These are phyloP conservation scores for Festucalex cinctus DNA, from an alignment of 2,113 vertebrate genomes.

Conservation along the genomic window DNA sequence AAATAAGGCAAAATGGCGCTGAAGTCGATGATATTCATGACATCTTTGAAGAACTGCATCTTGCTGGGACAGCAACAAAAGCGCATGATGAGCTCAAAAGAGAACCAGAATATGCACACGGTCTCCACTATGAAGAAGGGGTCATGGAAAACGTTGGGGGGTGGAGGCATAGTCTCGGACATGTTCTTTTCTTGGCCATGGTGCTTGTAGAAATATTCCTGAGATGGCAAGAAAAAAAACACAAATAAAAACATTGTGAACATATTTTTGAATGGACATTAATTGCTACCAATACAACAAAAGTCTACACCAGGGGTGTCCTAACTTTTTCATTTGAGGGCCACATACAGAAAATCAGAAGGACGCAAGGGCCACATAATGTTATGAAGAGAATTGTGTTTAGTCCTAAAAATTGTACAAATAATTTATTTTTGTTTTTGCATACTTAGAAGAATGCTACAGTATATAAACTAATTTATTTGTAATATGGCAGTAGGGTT, in stretches of 20 bases:
- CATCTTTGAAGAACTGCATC: conserved; percentile 78
- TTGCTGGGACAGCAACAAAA: conserved; percentile 80
- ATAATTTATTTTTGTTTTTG: too few relatives aligned
- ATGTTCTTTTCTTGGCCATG: conserved; percentile 49
- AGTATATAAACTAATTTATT: too few relatives aligned
- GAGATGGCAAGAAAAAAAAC: conserved; percentile 15
- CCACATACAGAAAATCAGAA: too few relatives aligned
- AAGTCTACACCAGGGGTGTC: too few relatives aligned
- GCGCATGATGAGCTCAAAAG: conserved; percentile 82
- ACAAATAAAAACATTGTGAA: conserved; percentile 13
- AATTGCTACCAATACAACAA: too few relatives aligned
- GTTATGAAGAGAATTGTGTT: too few relatives aligned
- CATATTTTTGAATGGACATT: too few relatives aligned
- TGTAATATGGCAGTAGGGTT: too few relatives aligned
- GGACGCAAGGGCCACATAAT: too few relatives aligned
- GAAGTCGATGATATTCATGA: conserved; percentile 89
- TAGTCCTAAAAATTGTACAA: too few relatives aligned
- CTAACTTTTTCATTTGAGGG: too few relatives aligned
- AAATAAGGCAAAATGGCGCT: conserved; percentile 85
- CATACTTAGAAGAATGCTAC: too few relatives aligned
- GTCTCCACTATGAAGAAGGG: conserved; percentile 87
- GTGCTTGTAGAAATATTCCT: conserved; percentile 52
- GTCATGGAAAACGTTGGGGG: conserved; percentile 63
- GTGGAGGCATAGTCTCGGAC: conserved; percentile 47
- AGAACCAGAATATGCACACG: conserved; percentile 88